Conservation (phyloP, 1,140 invertebrate genomes). For the Dreissena polymorpha region DNA sequence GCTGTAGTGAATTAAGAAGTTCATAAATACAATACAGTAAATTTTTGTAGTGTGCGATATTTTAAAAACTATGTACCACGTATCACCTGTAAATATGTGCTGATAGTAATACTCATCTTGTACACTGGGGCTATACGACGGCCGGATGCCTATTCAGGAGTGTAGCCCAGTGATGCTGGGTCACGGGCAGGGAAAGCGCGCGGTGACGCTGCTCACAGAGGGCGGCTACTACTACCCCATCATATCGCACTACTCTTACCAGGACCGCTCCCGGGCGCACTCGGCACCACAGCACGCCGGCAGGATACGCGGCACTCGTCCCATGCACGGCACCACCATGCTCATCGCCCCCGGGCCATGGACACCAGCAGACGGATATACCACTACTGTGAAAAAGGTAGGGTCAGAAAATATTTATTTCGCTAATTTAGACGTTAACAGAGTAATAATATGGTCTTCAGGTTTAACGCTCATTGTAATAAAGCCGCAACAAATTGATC, state of each 20-base stretch:
- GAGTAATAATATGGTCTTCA: too few relatives aligned
- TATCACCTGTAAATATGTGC: too few relatives aligned
- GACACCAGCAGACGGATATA: constrained; percentile 59
- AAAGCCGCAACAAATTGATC: too few relatives aligned
- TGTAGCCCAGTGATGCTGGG: constrained; percentile 2
- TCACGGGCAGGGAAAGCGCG: constrained; percentile 65
- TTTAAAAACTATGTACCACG: too few relatives aligned
- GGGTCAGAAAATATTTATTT: background rate
- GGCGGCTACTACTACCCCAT: constrained; percentile 67
- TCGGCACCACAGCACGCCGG: constrained; percentile 50
- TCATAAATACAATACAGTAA: too few relatives aligned
- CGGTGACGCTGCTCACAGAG: constrained; percentile 65
- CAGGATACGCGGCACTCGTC: constrained; percentile 54
- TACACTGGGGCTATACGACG: too few relatives aligned
- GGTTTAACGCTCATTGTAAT: too few relatives aligned
- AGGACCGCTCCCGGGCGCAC: constrained; percentile 29
- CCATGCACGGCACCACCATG: constrained; percentile 66
- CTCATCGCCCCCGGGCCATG: constrained; percentile 62
- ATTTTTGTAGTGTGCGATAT: too few relatives aligned
- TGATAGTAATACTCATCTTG: too few relatives aligned
- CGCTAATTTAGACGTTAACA: too few relatives aligned
- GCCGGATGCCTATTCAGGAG: too few relatives aligned
- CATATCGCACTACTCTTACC: constrained; percentile 61
- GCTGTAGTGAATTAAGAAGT: too few relatives aligned
- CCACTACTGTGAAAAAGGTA: constrained; percentile 67